phyloP scores from a whole-genome alignment of 2,797 vertebrate species.

The Tiaroga cobitis region DNA sequence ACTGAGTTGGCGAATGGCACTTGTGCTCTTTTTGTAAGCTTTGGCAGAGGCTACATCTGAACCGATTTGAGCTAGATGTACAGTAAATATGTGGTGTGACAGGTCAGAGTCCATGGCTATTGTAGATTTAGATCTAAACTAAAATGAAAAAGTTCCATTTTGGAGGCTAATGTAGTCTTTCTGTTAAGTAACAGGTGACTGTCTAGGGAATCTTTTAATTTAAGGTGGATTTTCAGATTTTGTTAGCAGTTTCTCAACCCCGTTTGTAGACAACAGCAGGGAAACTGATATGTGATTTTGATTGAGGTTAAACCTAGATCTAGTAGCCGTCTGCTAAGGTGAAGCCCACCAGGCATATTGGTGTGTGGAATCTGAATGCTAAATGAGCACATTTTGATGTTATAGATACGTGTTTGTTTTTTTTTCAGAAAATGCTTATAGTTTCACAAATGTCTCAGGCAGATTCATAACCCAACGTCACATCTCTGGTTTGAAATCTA shows the following conservation, averaged over 20 bases:
- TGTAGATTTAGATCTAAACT: background rate
- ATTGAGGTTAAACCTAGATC: background rate
- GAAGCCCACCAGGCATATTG: background rate
- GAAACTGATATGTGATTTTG: background rate
- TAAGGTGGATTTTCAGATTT: background rate
- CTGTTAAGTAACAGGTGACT: background rate
- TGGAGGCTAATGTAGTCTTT: background rate
- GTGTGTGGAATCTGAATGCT: background rate
- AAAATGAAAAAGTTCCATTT: background rate
- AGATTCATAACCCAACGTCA: slow-evolving; percentile 39
- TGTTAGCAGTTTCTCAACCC: background rate
- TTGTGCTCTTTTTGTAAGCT: background rate
- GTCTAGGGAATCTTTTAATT: background rate
- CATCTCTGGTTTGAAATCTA: slow-evolving; percentile 39
- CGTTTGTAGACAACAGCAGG: background rate
- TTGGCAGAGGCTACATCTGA: background rate
- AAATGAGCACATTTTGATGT: background rate
- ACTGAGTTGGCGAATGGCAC: background rate
- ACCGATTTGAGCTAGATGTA: background rate
- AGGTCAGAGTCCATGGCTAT: background rate
- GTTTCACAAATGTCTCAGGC: slow-evolving; percentile 49
- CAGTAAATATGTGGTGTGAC: background rate
- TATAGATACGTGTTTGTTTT: background rate
- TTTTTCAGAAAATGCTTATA: slow-evolving; percentile 1
- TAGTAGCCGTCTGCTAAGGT: background rate